A percentile compares a stretch with the other conserved stretches of the same genome.
phyloP scores from a whole-genome alignment of 1,140 invertebrate species.

The Achroia grisella region DNA sequence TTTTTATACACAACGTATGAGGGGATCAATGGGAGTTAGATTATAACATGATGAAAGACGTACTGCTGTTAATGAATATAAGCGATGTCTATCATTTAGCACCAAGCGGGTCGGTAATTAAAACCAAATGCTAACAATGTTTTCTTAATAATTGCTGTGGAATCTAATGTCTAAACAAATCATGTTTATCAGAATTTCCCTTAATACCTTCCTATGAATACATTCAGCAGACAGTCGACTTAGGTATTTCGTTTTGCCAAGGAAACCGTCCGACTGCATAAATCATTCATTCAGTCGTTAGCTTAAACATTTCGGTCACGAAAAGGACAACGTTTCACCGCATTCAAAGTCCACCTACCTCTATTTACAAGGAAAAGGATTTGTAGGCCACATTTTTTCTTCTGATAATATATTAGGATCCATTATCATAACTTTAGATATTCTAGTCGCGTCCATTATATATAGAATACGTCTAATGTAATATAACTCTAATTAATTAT shows the following conservation, averaged over 20 bases:
- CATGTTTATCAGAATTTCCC: no score
- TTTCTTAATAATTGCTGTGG: not conserved
- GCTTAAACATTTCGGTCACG: constrained; percentile 11
- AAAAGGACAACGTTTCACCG: constrained; percentile 4
- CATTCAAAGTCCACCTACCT: not conserved
- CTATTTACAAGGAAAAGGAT: not conserved
- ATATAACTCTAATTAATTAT: no score
- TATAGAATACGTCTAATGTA: no score
- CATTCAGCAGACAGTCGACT: constrained; percentile 3
- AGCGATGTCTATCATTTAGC: no score
- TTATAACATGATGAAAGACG: no score
- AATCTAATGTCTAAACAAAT: no score
- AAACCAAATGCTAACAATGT: not conserved
- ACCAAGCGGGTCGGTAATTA: no score
- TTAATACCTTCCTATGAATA: not conserved
- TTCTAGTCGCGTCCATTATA: no score
- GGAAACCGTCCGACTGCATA: constrained; percentile 3
- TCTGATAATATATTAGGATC: not conserved
- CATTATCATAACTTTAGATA: no score
- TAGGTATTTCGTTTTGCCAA: constrained; percentile 1
- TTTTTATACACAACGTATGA: no score
- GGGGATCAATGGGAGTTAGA: no score
- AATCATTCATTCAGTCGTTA: constrained; percentile 13
- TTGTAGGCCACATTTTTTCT: not conserved
- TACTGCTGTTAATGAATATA: no score